These are phyloP conservation scores for Temnothorax rugatulus DNA, from an alignment of 2,888 invertebrate genomes.

Conservation along the genomic window DNA sequence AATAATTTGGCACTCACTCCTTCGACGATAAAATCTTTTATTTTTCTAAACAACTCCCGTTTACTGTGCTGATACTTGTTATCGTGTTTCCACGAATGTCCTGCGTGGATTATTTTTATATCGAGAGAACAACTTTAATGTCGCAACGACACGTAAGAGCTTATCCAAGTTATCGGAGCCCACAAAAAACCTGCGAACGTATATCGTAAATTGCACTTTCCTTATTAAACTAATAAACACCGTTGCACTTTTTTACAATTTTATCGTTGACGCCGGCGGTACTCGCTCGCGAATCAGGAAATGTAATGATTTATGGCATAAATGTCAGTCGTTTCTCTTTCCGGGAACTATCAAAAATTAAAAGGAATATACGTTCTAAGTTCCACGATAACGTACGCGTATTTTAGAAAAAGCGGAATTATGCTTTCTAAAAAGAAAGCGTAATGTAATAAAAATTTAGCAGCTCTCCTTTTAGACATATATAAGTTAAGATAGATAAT, in stretches of 20 bases:
- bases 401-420: neutral
- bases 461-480: neutral
- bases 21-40: neutral
- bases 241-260: constrained; percentile 13
- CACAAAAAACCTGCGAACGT: constrained; percentile 4
- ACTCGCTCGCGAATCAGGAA: constrained; percentile 14
- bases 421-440: no score
- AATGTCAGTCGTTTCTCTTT: neutral
- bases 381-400: neutral
- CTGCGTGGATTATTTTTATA: neutral
- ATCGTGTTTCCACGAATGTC: neutral
- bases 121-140: neutral
- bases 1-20: neutral
- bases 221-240: neutral
- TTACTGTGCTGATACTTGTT: neutral
- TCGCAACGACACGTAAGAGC: neutral
- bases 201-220: constrained; percentile 16
- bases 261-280: neutral
- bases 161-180: neutral
- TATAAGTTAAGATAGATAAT: neutral
- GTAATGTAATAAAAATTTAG: neutral
- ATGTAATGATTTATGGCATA: neutral
- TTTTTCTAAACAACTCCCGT: neutral
- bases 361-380: neutral
- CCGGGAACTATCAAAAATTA: neutral